Conservation (phyloP, 2,888 invertebrate species). For the Branchellion lobata region DNA sequence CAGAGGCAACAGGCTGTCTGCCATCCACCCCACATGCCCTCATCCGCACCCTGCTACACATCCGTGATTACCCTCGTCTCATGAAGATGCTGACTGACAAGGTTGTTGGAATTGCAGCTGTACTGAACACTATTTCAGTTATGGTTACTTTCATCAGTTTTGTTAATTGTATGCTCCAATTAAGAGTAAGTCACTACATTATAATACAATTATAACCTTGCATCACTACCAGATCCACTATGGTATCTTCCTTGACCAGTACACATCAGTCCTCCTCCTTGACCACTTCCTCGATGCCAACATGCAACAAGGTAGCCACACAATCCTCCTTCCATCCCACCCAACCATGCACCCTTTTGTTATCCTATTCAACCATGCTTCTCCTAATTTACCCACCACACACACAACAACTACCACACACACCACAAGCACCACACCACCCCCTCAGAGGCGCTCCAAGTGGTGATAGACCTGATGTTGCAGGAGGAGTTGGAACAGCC, state of each 20-base stretch:
- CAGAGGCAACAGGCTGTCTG: slow-evolving; percentile 72
- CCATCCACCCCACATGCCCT: slow-evolving; percentile 82
- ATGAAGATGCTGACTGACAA: slow-evolving; percentile 75
- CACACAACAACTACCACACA: neutral
- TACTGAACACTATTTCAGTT: no score
- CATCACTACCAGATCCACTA: slow-evolving; percentile 66
- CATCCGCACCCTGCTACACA: slow-evolving; percentile 65
- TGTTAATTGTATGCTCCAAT: slow-evolving; percentile 5
- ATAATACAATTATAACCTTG: no score
- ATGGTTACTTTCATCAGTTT: neutral
- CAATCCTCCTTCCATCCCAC: no score
- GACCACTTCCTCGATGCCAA: slow-evolving; percentile 74
- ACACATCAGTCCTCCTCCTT: slow-evolving; percentile 76
- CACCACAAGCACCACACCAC: no score
- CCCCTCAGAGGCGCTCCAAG: slow-evolving; percentile 70
- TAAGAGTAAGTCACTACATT: no score
- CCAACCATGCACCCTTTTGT: no score
- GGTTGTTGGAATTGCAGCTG: slow-evolving; percentile 62
- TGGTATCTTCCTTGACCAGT: slow-evolving; percentile 85
- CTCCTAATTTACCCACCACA: no score
- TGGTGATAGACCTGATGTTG: slow-evolving; percentile 79
- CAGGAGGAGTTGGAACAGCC: slow-evolving; percentile 81
- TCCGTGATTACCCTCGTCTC: slow-evolving; percentile 69
- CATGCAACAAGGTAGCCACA: slow-evolving; percentile 65
- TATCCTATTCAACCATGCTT: no score